Conservation (phyloP, 2,797 vertebrate species). For the Sebastes hubbsi region DNA sequence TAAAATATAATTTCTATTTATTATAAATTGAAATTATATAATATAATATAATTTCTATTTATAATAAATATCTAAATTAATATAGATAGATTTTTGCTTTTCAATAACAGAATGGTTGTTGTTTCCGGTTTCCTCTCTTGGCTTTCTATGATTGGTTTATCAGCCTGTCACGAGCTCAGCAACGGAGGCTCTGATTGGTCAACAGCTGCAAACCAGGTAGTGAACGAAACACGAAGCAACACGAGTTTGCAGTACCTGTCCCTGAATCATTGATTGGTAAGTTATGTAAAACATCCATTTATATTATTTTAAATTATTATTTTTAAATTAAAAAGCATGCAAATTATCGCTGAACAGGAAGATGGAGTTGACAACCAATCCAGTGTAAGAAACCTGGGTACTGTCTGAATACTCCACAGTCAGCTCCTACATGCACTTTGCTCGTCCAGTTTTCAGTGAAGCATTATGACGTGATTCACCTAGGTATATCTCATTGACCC, state of each 20-base stretch:
- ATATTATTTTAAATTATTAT: too few species aligned
- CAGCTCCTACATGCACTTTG: conserved; percentile 22
- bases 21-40: too few species aligned
- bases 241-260: neutral
- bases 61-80: neutral
- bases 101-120: neutral
- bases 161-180: neutral
- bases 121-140: conserved; percentile 7
- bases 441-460: neutral
- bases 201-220: conserved; percentile 36
- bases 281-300: neutral
- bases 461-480: neutral
- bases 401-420: neutral
- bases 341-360: neutral
- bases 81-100: neutral
- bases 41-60: neutral
- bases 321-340: accelerated
- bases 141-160: conserved; percentile 43
- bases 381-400: neutral
- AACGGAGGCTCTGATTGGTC: conserved; percentile 55
- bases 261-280: neutral
- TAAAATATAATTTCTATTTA: neutral
- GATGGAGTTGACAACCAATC: neutral
- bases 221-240: neutral
- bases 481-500: too few species aligned